phyloP scores from a whole-genome alignment of 2,888 invertebrate genomes.

The Euclidia mi region DNA sequence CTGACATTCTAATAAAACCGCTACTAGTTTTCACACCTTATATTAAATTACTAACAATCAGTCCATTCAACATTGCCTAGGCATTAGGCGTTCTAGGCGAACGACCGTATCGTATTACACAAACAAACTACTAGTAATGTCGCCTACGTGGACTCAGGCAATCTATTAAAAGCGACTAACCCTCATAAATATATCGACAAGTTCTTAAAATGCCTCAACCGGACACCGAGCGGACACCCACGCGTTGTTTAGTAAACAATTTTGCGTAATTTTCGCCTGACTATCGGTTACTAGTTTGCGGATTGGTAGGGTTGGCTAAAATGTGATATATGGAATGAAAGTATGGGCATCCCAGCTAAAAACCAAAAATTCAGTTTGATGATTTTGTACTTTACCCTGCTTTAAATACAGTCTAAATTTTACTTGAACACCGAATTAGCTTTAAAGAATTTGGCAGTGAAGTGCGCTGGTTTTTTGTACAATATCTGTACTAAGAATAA shows the following conservation, averaged over 20 bases:
- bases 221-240: slow-evolving; percentile 52
- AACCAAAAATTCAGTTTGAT: no score
- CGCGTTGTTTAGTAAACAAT: slow-evolving; percentile 52
- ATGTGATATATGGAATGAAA: not conserved
- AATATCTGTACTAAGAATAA: no score
- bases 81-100: slow-evolving; percentile 1
- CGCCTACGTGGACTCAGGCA: slow-evolving; percentile 20
- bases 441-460: no score
- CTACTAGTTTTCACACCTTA: slow-evolving; percentile 4
- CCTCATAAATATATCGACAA: slow-evolving; percentile 44
- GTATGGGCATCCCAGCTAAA: no score
- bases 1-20: not conserved
- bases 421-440: no score
- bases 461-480: no score
- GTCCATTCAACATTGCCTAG: slow-evolving; percentile 5
- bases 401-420: no score
- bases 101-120: slow-evolving; percentile 15
- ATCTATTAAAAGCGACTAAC: slow-evolving; percentile 36
- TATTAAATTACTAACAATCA: slow-evolving; percentile 5
- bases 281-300: slow-evolving; percentile 39
- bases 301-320: slow-evolving; percentile 32
- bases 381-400: no score
- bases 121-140: slow-evolving; percentile 22
- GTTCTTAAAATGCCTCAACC: slow-evolving; percentile 51
- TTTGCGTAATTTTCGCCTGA: slow-evolving; percentile 65